Evolutionary conservation across 2,888 invertebrate genomes (phyloP), one percentile per base, ranked within the genome.

Genomic region (Beris morrisii): DNA sequence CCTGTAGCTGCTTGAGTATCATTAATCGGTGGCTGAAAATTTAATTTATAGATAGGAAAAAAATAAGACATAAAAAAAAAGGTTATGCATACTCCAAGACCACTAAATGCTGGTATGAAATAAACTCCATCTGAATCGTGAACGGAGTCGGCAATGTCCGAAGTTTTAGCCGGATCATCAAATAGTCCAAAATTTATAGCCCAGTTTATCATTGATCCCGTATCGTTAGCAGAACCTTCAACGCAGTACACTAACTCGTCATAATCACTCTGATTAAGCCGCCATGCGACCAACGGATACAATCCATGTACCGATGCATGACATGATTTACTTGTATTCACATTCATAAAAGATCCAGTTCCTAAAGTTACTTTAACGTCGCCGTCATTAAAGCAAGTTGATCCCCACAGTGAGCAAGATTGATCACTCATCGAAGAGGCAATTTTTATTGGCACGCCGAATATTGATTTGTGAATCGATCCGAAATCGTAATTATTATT

Each of bases 271-370:
- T 57, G 65, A 15, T 61, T 65, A 6, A 78, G 73, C 69, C 77
- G 76, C 97, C 97, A 98, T 0, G 90, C 97, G 44, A 97, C 90
- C 30, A 97, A 81, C 0, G 98, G 97, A 81, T 96, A 96, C 45
- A 96, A 83, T 0, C 95, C 96, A 63, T 88, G 86, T 4, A 92
- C 81, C 55, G 93, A 92, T 0, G 93, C 91, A 75, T 92, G 91
- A 0, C 95, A 90, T 69, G 83, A 77, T 0, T 74, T 71, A 0
- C 91, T 92, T 0, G 95, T 93, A 76, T 94, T 90, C 44, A 95
- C 86, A 77, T 95, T 87, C 52, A 96, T 81, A 80, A 97, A 97
- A 0, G 92, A 90, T 0, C 97, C 97, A 0, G 96, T 97, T 0
- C 96, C 96, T 82, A 97, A 85, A 0, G 95, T 95, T 3, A 95